Evolutionary conservation across 2,888 invertebrate genomes (phyloP), one percentile per base, ranked within the genome.

Genomic region (Rhagonycha fulva): DNA sequence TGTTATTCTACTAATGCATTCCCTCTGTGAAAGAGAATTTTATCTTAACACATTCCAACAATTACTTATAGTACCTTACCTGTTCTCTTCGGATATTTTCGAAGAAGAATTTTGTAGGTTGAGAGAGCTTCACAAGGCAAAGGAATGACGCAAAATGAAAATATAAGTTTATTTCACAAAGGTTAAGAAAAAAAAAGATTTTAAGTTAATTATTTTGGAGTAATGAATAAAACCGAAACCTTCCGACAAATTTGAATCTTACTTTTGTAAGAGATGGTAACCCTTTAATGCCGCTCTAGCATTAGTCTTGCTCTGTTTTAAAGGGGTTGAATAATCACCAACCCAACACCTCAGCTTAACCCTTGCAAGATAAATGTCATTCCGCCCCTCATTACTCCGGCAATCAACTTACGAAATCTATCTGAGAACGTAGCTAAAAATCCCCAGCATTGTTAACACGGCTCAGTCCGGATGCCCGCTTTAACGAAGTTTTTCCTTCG

Each of bases 351-450:
- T 86, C 84, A 81, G 85, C 84, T 86, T 85, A 86, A 86, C 86
- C 87, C 87, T 85, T 85, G 84, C 83, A 86, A 88, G 87, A 87
- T 87, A 87, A 88, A 88, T 87, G 87, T 87, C 87, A 86, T 85
- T 85, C 84, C 83, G 82, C 84, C 85, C 84, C 86, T 87, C 86
- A 87, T 87, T 87, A 86, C 85, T 81, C 82, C 82, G 84, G 83
- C 84, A 85, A 86, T 86, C 86, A 84, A 84, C 83, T 82, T 81
- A 82, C 81, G 81, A 82, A 84, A 84, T 85, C 84, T 83, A 85
- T 85, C 84, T 80, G 80, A 84, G 82, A 79, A 75, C 72, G 76
- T 80, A 80, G 81, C 81, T 82, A 85, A 86, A 85, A 86, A 86
- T 85, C 85, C 84, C 76, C 79, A 80, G 81, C 81, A 84, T 85